Evolutionary conservation across 2,113 vertebrate species (phyloP), one percentile per base, ranked within the genome.

Genomic region (Actenoides lindsayi): DNA sequence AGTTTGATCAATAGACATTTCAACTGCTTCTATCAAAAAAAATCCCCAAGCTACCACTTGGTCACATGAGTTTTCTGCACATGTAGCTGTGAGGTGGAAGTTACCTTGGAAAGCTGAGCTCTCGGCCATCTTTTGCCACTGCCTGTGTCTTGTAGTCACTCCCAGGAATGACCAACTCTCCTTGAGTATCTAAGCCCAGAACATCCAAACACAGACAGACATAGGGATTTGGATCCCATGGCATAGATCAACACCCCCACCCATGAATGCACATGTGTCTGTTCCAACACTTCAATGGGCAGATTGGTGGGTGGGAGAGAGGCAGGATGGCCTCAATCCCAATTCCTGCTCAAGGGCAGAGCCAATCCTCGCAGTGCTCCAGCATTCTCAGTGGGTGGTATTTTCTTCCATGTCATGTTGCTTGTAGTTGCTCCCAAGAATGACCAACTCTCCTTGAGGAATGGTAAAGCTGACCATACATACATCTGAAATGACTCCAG

Each of bases 41-140:
- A 39, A 20, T 2, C 0, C 3, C 0, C 10, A 44, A 21, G 10
- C 16, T 37, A 24, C 23, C 5, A 24, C 6, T 13, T 10, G 3
- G 25, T 37, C 0, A 0, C 4, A 21, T 44, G 69, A 59, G 13
- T 12, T 63, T 87, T 56, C 84, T 65, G 30, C 50, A 70, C 5
- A 2, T 0, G 19, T 31, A 37, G 23, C 53, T 31, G 56, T 0
- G 1, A 70, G 11, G 25, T 31, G 51, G 78, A 46, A 75, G 37
- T 17, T 71, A 6, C 5, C 46, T 63, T 37, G 42, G 78, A 59
- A 68, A 48, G n/a, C 28, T 44, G 68, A 77, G 39, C 14, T 51
- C 70, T 33, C 9, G 21, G 13, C 20, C 60, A 2, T 16, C 31
- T 51, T 51, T 78, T 63, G 35, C 64, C 27, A 13, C 54, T 23